Conservation (phyloP, 1,140 invertebrate species). For the Cyphomyrmex costatus region DNA sequence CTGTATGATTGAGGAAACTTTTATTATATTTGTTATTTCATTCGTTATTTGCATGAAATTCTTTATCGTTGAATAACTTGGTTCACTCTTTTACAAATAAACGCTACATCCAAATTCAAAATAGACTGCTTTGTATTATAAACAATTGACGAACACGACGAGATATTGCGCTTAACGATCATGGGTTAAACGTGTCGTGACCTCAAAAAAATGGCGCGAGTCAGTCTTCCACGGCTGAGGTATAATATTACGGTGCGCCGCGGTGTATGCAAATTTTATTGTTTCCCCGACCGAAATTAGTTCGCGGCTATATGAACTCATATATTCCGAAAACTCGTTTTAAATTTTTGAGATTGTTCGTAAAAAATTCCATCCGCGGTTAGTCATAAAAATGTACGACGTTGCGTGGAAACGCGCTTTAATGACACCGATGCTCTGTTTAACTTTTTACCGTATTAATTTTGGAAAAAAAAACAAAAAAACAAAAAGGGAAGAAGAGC, state of each 20-base stretch:
- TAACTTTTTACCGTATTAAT: constrained; percentile 57
- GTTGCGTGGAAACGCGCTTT: constrained; percentile 53
- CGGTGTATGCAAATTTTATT: constrained; percentile 63
- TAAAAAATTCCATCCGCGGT: constrained; percentile 64
- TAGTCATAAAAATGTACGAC: constrained; percentile 61
- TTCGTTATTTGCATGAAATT: neutral
- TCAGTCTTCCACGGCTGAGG: constrained; percentile 40
- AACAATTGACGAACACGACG: neutral
- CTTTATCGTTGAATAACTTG: neutral
- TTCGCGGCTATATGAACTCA: constrained; percentile 58
- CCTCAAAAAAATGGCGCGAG: constrained; percentile 41
- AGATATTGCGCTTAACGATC: constrained; percentile 43
- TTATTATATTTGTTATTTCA: neutral
- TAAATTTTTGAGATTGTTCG: constrained; percentile 66
- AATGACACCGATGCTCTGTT: constrained; percentile 60
- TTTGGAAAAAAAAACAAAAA: neutral
- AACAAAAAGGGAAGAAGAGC: neutral
- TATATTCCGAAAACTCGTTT: constrained; percentile 60
- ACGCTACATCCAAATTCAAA: neutral
- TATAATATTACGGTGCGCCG: constrained; percentile 57
- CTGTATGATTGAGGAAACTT: neutral
- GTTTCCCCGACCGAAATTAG: constrained; percentile 61
- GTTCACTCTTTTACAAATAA: neutral
- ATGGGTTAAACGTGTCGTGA: constrained; percentile 41
- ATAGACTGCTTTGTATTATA: neutral